These are phyloP conservation scores for Battus philenor DNA, from an alignment of 1,140 invertebrate genomes.

Conservation along the genomic window DNA sequence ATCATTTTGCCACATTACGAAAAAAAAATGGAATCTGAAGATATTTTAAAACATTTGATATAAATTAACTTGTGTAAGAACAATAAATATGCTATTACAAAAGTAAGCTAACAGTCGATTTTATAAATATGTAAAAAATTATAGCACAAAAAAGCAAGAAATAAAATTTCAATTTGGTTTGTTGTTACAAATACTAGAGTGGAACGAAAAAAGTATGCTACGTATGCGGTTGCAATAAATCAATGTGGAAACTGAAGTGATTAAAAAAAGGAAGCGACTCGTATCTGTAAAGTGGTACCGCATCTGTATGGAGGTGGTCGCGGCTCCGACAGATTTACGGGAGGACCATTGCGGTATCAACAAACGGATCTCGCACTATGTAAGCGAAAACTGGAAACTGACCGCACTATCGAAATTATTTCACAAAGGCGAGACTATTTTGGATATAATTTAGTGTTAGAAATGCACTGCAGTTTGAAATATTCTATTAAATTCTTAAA, in stretches of 20 bases:
- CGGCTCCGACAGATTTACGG: conserved; percentile 43
- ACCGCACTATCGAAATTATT: conserved; percentile 11
- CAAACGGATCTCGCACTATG: conserved; percentile 7
- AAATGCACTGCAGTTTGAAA: conserved; percentile 11
- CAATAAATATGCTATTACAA: no score
- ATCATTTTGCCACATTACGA: no score
- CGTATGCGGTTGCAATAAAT: conserved; percentile 41
- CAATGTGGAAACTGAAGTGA: conserved; percentile 33
- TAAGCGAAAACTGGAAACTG: conserved; percentile 2
- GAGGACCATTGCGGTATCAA: conserved; percentile 28
- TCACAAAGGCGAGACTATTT: conserved; percentile 11
- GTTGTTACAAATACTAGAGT: conserved; percentile 10
- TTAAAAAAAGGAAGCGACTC: conserved; percentile 33
- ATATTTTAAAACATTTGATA: no score
- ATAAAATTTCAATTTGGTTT: conserved; percentile 10
- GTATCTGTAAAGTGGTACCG: conserved; percentile 31
- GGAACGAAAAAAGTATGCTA: conserved; percentile 4
- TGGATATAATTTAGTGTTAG: conserved; percentile 12
- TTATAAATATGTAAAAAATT: no score
- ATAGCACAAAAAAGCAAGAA: no score
- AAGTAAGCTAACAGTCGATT: no score
- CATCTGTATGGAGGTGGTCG: conserved; percentile 28
- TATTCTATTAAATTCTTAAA: conserved; percentile 9
- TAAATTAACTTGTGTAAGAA: no score
- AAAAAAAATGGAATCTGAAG: no score